Evolutionary conservation across 2,113 vertebrate genomes (phyloP), one percentile per base, ranked within the genome.

Genomic region (Bombycilla garrulus): DNA sequence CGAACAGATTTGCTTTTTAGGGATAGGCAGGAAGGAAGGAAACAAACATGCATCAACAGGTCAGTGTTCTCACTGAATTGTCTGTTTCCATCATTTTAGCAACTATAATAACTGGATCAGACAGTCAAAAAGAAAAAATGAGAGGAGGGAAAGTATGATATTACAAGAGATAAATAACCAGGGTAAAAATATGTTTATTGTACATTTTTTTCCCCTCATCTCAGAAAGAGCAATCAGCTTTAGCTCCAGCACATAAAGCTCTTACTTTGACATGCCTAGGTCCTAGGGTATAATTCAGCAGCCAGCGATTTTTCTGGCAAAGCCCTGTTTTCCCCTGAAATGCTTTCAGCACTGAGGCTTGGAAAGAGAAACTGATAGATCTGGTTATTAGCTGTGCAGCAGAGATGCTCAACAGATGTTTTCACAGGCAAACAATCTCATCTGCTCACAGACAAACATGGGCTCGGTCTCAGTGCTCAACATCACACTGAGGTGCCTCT

Each of bases 321-420:
- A 91, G 31, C 48, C 22, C 31, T 36, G 0, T 79, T 93, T 93
- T 92, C 83, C 50, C 70, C 81, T 66, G 12, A 93, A 92, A 89
- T 45, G 40, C 40, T 92, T n/a, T 92, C 24, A 23, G 35, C 38
- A 3, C 23, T 50, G 40, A 45, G 25, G 36, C 21, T 72, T 76
- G 58, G 66, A 94, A 94, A 45, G 81, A 94, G 26, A 88, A 94
- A 40, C 33, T 2, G 4, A 77, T 11, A 74, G 73, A 90, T 69
- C 15, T 69, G 29, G 40, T 85, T 81, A 87, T 84, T 84, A 87
- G 81, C 91, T 65, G 35, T 40, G 69, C 53, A 86, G 76, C 69
- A 85, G 81, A 64, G 79, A 69, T 65, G 54, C 66, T 77, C 70
- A 85, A 35, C 90, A 93, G 90, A 72, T 94, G 92, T 92, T 93